phyloP scores from a whole-genome alignment of 2,113 vertebrate species.

The Carassius gibelio region DNA sequence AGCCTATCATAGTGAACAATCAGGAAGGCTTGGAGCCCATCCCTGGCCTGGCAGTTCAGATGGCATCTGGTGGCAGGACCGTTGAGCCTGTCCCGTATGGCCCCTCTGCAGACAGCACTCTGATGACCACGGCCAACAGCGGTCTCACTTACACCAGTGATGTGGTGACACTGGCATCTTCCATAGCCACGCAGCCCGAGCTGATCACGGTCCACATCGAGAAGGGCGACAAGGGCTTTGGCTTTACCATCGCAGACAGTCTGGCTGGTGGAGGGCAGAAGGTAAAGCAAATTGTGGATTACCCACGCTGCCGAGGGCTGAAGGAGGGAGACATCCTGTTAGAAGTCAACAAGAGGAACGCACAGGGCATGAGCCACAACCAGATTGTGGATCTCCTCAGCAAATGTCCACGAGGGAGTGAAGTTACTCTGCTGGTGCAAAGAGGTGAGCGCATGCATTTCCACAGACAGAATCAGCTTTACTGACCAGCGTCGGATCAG shows the following conservation, averaged over 20 bases:
- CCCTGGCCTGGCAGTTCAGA: conserved; percentile 68
- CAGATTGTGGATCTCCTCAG: conserved; percentile 98
- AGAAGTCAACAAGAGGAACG: conserved; percentile 97
- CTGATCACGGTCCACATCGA: conserved; percentile 98
- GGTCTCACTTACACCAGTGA: conserved; percentile 80
- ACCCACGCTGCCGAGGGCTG: conserved; percentile 91
- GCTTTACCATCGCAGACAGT: conserved; percentile 97
- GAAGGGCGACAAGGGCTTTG: conserved; percentile 97
- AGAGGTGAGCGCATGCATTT: conserved; percentile 80
- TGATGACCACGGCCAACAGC: conserved; percentile 67
- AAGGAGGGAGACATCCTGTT: conserved; percentile 95
- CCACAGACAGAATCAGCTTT: background rate
- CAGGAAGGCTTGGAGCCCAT: conserved; percentile 89
- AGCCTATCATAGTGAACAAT: conserved; percentile 95
- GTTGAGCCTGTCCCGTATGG: conserved; percentile 84
- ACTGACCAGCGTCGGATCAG: background rate
- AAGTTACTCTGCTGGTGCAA: conserved; percentile 95
- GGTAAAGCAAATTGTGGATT: conserved; percentile 98
- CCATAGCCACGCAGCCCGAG: conserved; percentile 95
- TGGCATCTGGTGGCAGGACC: conserved; percentile 45
- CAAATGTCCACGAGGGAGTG: conserved; percentile 93
- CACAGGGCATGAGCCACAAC: conserved; percentile 94
- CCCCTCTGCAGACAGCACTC: conserved; percentile 74
- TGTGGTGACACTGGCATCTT: conserved; percentile 91
- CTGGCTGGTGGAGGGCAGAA: conserved; percentile 91